Percentiles rank a stretch among this genome's conserved stretches.
Conservation (phyloP, 2,113 vertebrate species). For the Spea multiplicata region DNA sequence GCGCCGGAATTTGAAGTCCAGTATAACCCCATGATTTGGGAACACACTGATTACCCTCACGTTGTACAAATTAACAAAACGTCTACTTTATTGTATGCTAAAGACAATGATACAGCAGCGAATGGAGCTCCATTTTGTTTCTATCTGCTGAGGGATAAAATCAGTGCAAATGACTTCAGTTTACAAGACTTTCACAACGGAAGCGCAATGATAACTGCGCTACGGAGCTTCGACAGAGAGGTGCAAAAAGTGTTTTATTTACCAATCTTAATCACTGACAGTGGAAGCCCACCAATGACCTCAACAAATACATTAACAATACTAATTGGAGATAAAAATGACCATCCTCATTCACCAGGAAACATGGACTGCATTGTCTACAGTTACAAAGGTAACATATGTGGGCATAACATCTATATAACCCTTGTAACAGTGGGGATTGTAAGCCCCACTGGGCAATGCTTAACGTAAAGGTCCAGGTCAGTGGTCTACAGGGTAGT, state of each 20-base stretch:
- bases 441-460: too few relatives aligned
- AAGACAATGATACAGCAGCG: constrained; percentile 71
- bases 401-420: too few relatives aligned
- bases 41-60: constrained; percentile 76
- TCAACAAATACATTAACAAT: constrained; percentile 78
- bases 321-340: constrained; percentile 79
- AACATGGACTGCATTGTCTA: constrained; percentile 78
- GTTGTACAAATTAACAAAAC: constrained; percentile 74
- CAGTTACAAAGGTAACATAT: constrained; percentile 72
- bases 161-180: constrained; percentile 67
- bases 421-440: too few relatives aligned
- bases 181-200: constrained; percentile 78
- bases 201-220: constrained; percentile 71
- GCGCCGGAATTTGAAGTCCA: constrained; percentile 79
- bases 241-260: constrained; percentile 74
- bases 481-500: too few relatives aligned
- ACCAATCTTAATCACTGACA: constrained; percentile 79
- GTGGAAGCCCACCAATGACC: constrained; percentile 78
- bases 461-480: too few relatives aligned
- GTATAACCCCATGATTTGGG: constrained; percentile 81
- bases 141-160: constrained; percentile 62
- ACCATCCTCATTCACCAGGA: constrained; percentile 80
- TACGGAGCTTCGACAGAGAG: constrained; percentile 80
- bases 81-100: constrained; percentile 71
- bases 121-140: constrained; percentile 79